Evolutionary conservation across 1,140 invertebrate species (phyloP).

Genomic region (Papilio polyxenes): DNA sequence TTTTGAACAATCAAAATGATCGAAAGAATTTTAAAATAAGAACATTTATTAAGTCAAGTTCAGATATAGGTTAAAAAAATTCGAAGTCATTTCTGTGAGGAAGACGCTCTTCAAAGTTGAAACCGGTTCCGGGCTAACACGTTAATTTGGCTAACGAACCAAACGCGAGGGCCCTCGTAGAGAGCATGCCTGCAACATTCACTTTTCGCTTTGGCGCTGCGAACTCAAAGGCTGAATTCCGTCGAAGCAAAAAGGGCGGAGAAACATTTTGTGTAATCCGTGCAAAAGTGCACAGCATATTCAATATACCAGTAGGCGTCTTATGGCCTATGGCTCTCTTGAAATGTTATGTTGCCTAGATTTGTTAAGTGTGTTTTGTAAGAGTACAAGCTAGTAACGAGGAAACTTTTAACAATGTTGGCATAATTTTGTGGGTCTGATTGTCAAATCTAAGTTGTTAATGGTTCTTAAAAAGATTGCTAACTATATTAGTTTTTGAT

Average conservation of each 20-base stretch:
- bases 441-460: not conserved
- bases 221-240: slow-evolving; percentile 41
- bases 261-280: slow-evolving; percentile 30
- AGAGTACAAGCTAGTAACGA: not conserved
- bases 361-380: not conserved
- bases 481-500: too few relatives aligned
- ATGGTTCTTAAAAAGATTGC: not conserved
- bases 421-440: not conserved
- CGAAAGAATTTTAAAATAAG: not conserved
- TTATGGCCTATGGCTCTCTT: not conserved
- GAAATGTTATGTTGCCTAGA: slow-evolving; percentile 11
- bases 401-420: not conserved
- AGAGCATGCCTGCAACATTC: slow-evolving; percentile 55
- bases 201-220: slow-evolving; percentile 56
- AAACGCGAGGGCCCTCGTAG: slow-evolving; percentile 59
- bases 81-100: slow-evolving; percentile 48
- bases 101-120: slow-evolving; percentile 56
- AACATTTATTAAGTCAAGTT: slow-evolving; percentile 1
- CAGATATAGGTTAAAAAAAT: slow-evolving; percentile 31
- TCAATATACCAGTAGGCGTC: not conserved
- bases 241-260: not conserved
- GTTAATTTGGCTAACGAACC: slow-evolving; percentile 73
- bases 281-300: slow-evolving; percentile 20
- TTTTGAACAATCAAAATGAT: not conserved
- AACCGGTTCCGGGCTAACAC: slow-evolving; percentile 61